These are phyloP conservation scores for Irena cyanogastra DNA, from an alignment of 2,113 vertebrate species.

Conservation along the genomic window DNA sequence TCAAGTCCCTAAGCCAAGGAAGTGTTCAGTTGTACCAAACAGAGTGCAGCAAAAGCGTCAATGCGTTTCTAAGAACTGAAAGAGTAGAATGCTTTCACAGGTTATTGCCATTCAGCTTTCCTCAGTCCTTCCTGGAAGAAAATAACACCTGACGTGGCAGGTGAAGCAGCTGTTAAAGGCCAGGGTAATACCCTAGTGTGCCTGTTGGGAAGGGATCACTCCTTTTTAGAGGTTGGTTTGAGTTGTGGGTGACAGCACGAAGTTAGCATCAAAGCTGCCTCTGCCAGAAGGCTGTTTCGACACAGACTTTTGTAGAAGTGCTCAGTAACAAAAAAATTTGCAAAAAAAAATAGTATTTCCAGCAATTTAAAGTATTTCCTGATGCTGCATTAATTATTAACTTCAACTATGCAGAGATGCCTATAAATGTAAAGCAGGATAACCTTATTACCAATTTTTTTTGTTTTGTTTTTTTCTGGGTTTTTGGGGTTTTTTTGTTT, in stretches of 20 bases:
- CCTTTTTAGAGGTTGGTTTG: not conserved
- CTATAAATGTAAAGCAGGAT: not conserved
- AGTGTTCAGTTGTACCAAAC: not conserved
- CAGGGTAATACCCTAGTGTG: not conserved
- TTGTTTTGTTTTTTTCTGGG: not conserved
- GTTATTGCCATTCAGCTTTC: not conserved
- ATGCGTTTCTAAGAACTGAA: not conserved
- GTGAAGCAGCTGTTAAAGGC: not conserved
- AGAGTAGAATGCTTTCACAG: not conserved
- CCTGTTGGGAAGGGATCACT: not conserved
- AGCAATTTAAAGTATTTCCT: not conserved
- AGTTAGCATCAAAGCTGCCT: not conserved
- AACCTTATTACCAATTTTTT: not conserved
- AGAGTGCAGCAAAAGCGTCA: not conserved
- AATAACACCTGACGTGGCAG: not conserved
- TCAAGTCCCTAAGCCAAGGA: not conserved
- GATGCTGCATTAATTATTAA: not conserved
- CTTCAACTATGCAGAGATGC: not conserved
- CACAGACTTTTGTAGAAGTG: not conserved
- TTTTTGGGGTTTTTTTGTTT: not conserved
- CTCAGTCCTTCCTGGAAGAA: not conserved
- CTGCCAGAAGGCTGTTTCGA: not conserved
- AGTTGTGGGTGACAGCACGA: not conserved
- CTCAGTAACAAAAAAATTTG: not conserved
- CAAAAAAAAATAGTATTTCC: not conserved